Percentiles rank a stretch among this genome's conserved stretches.
Evolutionary conservation across 2,113 vertebrate genomes (phyloP).

Genomic region (Tragelaphus scriptus): DNA sequence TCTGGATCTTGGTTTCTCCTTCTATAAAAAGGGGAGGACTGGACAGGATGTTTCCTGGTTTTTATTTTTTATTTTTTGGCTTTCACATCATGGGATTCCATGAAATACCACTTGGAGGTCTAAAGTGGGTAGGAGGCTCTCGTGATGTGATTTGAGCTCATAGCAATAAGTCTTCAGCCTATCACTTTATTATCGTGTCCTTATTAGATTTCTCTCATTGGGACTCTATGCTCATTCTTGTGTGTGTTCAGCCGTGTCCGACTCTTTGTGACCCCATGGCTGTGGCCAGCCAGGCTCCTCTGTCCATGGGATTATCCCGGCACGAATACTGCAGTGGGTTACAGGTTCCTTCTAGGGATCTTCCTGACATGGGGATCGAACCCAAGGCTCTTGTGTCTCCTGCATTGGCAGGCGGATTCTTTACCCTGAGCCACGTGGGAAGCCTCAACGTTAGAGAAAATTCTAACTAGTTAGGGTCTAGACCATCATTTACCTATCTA

Average conservation of each 20-base stretch:
- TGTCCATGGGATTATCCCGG: background rate
- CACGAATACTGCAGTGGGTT: background rate
- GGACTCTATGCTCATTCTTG: background rate
- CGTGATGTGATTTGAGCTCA: background rate
- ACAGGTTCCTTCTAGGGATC: background rate
- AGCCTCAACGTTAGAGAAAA: background rate
- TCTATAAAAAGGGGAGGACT: background rate
- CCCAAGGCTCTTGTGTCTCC: background rate
- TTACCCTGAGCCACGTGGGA: background rate
- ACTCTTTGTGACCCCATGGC: background rate
- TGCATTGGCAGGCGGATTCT: background rate
- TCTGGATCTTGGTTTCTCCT: background rate
- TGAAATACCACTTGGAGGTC: background rate
- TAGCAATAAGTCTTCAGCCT: background rate
- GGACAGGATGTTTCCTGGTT: background rate
- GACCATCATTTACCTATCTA: background rate
- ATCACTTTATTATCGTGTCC: background rate
- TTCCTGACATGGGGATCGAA: background rate
- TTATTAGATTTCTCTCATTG: background rate
- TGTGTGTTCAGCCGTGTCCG: background rate
- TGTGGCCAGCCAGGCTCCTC: background rate
- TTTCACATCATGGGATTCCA: background rate
- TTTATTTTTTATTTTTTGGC: background rate
- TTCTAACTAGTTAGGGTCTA: background rate
- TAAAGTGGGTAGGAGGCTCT: background rate